Base-by-base conservation (phyloP, 1,140 invertebrate genomes). In the Conus betulinus region DNA sequence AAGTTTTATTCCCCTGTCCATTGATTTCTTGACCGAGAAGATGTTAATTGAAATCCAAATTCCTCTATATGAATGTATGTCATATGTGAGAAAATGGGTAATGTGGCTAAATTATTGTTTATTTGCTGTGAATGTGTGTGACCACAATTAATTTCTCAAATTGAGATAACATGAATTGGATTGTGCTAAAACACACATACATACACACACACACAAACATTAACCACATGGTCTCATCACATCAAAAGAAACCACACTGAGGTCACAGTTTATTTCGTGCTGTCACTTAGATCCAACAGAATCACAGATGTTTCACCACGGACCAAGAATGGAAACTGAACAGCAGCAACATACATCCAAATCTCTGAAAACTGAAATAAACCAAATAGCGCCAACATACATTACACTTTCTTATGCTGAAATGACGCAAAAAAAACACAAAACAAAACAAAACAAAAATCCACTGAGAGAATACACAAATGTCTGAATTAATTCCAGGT, bases 251-350 rank as follows among this genome's bases (percentile, higher is more conserved):
- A 78, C n/a, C 27, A 78, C 5, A 5, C 1, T 7, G 76, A 78
- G 27, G 76, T 78, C 76, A 27, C n/a, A 78, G 27, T 78, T 78
- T 78, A 78, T 39, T 78, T 39, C 76, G 11, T 13, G 25, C 23
- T 27, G 25, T 78, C 76, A 78, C 76, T 78, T 78, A 39, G 76
- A 78, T 78, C 76, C 76, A 78, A 78, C 76, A 78, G 57, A 60
- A 78, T 39, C 76, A 78, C n/a, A 25, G n/a, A 39, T 39, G 7
- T 27, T 78, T 15, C 76, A 78, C 76, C 76, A 78, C 23, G 23
- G 25, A 78, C 76, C 5, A 7, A 78, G 11, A 78, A 78, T 25
- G 25, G 23, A 78, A 78, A 78, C 27, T 39, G 4, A 60, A 15
- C 15, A 60, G 57, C 57, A 60, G 57, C 57, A 15, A 60, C 8